Evolutionary conservation across 2,888 invertebrate genomes (phyloP).

Genomic region (Nysson spinosus): DNA sequence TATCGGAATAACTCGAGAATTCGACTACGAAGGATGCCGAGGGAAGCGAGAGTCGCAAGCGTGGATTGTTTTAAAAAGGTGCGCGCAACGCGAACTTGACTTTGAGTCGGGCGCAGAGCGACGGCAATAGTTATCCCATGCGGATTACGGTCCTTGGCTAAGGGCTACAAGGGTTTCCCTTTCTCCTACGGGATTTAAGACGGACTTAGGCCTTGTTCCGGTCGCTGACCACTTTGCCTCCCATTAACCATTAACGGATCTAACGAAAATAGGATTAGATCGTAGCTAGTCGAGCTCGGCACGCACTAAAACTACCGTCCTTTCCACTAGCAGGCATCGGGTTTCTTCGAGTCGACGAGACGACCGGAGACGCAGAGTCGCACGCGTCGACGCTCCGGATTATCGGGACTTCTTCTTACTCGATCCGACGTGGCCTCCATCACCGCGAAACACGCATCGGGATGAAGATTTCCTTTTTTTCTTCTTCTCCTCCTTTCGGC

Average conservation of each 20-base stretch:
- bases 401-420: no score
- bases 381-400: neutral
- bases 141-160: slow-evolving; percentile 73
- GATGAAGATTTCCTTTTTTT: no score
- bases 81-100: slow-evolving; percentile 17
- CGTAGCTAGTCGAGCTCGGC: slow-evolving; percentile 38
- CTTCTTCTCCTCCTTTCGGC: no score
- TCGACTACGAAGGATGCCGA: no score
- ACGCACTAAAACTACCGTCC: slow-evolving; percentile 51
- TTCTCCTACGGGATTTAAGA: slow-evolving; percentile 76
- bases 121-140: slow-evolving; percentile 72
- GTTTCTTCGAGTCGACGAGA: slow-evolving; percentile 53
- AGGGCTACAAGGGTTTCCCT: slow-evolving; percentile 66
- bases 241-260: slow-evolving; percentile 78
- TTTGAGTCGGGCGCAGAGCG: slow-evolving; percentile 9
- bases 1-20: no score
- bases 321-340: slow-evolving; percentile 43
- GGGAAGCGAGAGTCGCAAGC: no score
- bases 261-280: slow-evolving; percentile 76
- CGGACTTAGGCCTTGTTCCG: slow-evolving; percentile 77
- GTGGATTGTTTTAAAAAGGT: neutral
- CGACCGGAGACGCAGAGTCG: slow-evolving; percentile 31
- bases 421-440: no score
- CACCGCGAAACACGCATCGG: no score
- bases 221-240: slow-evolving; percentile 77